Evolutionary conservation across 2,888 invertebrate genomes (phyloP).

Genomic region (Bruchidius siliquastri): DNA sequence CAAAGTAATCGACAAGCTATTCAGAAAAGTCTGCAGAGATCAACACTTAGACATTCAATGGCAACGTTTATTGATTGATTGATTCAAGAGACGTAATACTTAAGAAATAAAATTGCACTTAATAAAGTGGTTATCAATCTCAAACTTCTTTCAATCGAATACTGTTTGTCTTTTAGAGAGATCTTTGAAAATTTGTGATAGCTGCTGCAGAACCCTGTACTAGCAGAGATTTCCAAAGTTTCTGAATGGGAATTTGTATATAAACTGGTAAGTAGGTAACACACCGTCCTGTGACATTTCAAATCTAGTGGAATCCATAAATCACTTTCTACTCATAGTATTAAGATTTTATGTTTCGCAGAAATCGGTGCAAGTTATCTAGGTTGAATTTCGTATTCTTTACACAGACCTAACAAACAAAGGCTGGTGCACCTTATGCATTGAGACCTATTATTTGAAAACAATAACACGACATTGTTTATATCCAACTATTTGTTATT

Average conservation of each 20-base stretch:
- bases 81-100: no score
- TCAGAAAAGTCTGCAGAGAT: neutral
- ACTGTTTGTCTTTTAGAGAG: no score
- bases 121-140: no score
- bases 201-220: neutral
- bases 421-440: neutral
- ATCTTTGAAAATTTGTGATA: no score
- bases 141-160: no score
- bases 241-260: no score
- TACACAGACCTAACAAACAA: neutral
- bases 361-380: neutral
- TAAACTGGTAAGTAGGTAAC: no score
- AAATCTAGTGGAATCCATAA: neutral
- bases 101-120: no score
- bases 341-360: neutral
- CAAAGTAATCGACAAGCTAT: no score
- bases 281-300: neutral
- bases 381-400: neutral
- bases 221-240: neutral
- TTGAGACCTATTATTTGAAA: constrained; percentile 2
- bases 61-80: no score
- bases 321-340: neutral
- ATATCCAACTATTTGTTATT: constrained; percentile 15
- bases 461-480: constrained; percentile 13
- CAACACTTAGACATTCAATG: no score